These are phyloP conservation scores for Anas acuta DNA, from an alignment of 2,797 vertebrate species.

Conservation along the genomic window DNA sequence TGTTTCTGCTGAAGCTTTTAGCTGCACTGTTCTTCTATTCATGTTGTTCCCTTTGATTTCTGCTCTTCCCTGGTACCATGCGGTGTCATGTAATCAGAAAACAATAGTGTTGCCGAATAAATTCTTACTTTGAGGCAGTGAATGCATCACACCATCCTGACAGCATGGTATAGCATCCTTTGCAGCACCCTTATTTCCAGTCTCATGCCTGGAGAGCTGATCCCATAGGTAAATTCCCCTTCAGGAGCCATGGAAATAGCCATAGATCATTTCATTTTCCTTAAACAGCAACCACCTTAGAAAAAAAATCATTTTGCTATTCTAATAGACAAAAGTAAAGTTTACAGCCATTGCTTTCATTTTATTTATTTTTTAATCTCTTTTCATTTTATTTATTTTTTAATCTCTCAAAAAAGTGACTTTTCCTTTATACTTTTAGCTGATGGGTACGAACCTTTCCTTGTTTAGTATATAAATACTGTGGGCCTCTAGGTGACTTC, in stretches of 20 bases:
- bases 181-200: not conserved
- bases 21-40: not conserved
- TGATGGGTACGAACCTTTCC: not conserved
- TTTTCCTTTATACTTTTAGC: not conserved
- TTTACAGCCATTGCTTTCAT: not conserved
- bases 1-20: not conserved
- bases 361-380: not conserved
- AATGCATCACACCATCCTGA: not conserved
- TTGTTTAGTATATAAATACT: not conserved
- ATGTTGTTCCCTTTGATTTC: not conserved
- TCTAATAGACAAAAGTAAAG: not conserved
- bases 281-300: accelerated
- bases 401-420: not conserved
- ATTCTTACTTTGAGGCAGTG: not conserved
- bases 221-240: not conserved
- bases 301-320: not conserved
- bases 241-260: not conserved
- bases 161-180: not conserved
- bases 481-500: not conserved
- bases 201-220: not conserved
- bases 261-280: not conserved
- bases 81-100: not conserved
- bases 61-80: not conserved
- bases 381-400: not conserved
- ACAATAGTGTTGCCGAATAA: not conserved